phyloP scores from a whole-genome alignment of 2,797 vertebrate genomes.

The Melopsittacus undulatus region DNA sequence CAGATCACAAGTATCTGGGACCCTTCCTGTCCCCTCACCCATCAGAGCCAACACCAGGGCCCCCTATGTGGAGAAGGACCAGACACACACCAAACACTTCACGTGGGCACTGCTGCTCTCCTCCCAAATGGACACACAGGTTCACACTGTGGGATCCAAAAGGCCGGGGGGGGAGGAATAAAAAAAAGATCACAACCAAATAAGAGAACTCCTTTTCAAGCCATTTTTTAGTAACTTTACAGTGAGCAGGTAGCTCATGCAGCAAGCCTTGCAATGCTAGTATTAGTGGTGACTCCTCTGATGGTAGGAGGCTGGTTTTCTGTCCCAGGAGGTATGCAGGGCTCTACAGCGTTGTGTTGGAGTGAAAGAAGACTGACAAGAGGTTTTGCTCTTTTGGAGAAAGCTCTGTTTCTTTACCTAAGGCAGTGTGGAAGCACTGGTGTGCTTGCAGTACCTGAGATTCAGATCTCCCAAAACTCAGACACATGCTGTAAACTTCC shows the following conservation, averaged over 20 bases:
- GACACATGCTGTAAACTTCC: background rate
- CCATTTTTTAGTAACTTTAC: background rate
- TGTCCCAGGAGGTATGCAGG: background rate
- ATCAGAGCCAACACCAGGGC: fast-evolving
- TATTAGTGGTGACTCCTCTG: background rate
- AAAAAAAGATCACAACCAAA: background rate
- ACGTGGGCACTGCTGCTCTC: background rate
- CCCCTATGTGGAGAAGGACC: fast-evolving
- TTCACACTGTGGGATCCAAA: background rate
- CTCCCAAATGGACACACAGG: background rate
- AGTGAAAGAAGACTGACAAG: background rate
- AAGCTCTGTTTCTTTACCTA: background rate
- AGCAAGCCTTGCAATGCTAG: background rate
- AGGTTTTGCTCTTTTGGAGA: background rate
- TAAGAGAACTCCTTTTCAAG: background rate
- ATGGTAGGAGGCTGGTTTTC: background rate
- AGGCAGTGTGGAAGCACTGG: background rate
- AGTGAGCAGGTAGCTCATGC: background rate
- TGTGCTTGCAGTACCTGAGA: fast-evolving
- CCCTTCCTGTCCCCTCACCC: background rate
- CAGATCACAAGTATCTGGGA: fast-evolving
- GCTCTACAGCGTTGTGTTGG: fast-evolving
- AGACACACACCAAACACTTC: background rate
- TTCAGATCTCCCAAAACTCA: background rate
- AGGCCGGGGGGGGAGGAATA: background rate